phyloP scores from a whole-genome alignment of 2,797 vertebrate species.

The Erethizon dorsatum region DNA sequence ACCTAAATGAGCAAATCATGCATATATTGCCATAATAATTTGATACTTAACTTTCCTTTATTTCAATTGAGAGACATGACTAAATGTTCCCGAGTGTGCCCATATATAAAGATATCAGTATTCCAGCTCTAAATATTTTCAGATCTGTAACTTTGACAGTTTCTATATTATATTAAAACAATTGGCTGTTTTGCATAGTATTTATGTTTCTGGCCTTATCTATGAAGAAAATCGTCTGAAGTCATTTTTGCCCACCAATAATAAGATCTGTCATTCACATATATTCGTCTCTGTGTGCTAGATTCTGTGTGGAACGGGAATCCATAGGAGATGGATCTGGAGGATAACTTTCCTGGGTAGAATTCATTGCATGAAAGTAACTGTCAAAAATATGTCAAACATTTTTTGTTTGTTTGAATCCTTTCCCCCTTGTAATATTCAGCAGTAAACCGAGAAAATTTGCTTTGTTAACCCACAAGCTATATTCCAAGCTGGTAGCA shows the following conservation, averaged over 20 bases:
- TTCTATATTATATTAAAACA: not conserved
- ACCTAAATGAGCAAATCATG: not conserved
- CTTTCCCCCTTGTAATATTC: not conserved
- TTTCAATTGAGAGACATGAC: not conserved
- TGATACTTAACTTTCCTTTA: not conserved
- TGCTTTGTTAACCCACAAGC: slow-evolving; percentile 59
- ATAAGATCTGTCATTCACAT: not conserved
- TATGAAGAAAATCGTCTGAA: slow-evolving; percentile 3
- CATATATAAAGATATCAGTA: slow-evolving; percentile 3
- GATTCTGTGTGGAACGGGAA: slow-evolving; percentile 4
- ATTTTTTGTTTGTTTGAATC: slow-evolving; percentile 71
- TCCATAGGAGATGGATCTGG: slow-evolving; percentile 52
- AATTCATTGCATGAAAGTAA: slow-evolving; percentile 56
- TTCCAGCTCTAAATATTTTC: slow-evolving; percentile 48
- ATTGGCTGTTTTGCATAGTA: not conserved
- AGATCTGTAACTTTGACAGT: slow-evolving; percentile 15
- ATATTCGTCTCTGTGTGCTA: not conserved
- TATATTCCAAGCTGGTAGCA: slow-evolving; percentile 35
- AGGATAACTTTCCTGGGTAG: slow-evolving; percentile 41
- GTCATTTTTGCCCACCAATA: slow-evolving; percentile 37
- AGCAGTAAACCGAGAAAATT: slow-evolving; percentile 71
- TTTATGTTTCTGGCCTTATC: not conserved
- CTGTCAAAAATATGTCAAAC: slow-evolving; percentile 61
- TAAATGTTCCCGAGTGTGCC: not conserved
- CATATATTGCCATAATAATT: not conserved